Base-by-base conservation (phyloP, 2,797 vertebrate species). In the Sebastes trivittatus region DNA sequence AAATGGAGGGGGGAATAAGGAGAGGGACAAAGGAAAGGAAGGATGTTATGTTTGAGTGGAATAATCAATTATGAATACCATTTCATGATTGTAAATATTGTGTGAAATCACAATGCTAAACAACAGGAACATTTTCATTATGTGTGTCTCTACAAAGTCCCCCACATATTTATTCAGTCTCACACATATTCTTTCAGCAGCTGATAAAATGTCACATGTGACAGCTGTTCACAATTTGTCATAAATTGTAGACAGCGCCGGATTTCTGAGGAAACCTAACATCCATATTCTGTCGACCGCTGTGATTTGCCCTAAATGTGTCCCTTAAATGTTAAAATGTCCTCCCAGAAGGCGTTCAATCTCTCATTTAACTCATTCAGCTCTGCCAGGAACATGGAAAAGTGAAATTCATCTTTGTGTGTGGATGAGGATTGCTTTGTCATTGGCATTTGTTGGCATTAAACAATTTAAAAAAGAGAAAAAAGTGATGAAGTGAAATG, bases 231-330 rank as follows among this genome's bases (percentile, higher is more conserved):
- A 11, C 6, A 32, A 66, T 80, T 75, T 66, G 49, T 76, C 65
- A 56, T 65, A 67, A 82, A 81, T 29, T 69, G 58, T 20, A 60
- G 80, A 62, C 77, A 56, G 70, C 20, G 4, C 16, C 52, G 42
- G 46, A 78, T 87, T 79, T 75, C 60, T 68, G 70, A 68, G 62
- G 29, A 76, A 75, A 64, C 20, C 58, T 54, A 38, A 13, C 54
- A 79, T 81, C 81, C 30, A 62, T 58, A 71, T 85, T 84, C 78
- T 16, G 30, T 29, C 34, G 30, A 55, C 87, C 72, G 87, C 88
- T 91, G 87, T 78, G 83, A 90, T 89, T 85, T 86, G 88, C 62
- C 84, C 82, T 81, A 83, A 91, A 88, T 84, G 70, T 78, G 84
- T 86, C 77, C 75, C 68, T 81, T 80, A 83, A 91, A 90, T 87